Conservation (phyloP, 1,140 invertebrate species). For the Euura lappo region DNA sequence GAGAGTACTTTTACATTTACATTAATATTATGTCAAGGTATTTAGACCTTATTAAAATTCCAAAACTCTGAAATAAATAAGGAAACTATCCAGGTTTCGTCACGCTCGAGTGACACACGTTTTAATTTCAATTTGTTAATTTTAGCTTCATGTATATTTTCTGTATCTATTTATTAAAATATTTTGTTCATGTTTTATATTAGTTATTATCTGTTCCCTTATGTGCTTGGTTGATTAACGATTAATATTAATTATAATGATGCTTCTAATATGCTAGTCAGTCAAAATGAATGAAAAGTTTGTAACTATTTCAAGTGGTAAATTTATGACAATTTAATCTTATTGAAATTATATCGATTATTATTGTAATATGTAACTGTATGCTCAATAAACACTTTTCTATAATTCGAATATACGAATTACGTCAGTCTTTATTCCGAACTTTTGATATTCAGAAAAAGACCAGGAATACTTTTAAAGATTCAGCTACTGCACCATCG, state of each 20-base stretch:
- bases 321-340: conserved; percentile 14
- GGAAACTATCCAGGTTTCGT: neutral
- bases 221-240: conserved; percentile 27
- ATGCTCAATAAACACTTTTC: conserved; percentile 59
- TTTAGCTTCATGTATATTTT: conserved; percentile 35
- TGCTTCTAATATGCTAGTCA: conserved; percentile 57
- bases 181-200: conserved; percentile 22
- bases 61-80: too few relatives aligned
- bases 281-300: conserved; percentile 44
- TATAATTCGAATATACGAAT: conserved; percentile 38
- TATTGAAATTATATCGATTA: conserved; percentile 44
- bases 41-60: too few relatives aligned
- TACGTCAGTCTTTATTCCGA: too few relatives aligned
- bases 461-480: too few relatives aligned
- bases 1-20: too few relatives aligned
- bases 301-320: conserved; percentile 25
- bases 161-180: conserved; percentile 44
- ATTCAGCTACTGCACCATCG: too few relatives aligned
- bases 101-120: neutral
- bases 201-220: conserved; percentile 10
- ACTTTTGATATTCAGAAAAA: too few relatives aligned
- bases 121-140: neutral
- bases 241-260: conserved; percentile 30
- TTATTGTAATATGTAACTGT: conserved; percentile 52
- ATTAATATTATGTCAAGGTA: too few relatives aligned